phyloP scores from a whole-genome alignment of 2,113 vertebrate genomes.

The Ciconia boyciana region DNA sequence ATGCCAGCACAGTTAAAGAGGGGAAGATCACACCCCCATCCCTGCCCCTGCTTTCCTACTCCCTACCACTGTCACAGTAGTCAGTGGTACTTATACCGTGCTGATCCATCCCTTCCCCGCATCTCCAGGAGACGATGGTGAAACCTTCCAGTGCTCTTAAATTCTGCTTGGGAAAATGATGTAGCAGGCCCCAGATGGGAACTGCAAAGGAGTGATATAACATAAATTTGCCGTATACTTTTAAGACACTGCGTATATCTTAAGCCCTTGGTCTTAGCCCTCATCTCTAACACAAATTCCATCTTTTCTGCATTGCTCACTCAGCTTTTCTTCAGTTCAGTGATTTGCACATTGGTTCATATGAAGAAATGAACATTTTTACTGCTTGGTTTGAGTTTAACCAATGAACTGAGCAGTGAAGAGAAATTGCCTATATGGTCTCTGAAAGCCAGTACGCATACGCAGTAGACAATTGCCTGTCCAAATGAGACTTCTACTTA shows the following conservation, averaged over 20 bases:
- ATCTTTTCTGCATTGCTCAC: background rate
- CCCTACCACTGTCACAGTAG: background rate
- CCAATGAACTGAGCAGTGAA: background rate
- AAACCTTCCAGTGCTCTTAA: background rate
- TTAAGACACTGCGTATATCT: background rate
- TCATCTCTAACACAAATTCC: background rate
- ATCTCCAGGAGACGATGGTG: fast-evolving
- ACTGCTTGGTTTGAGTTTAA: constrained; percentile 36
- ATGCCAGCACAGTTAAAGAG: background rate
- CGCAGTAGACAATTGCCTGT: background rate
- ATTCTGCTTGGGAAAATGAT: background rate
- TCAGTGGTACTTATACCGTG: fast-evolving
- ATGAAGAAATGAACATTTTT: constrained; percentile 9
- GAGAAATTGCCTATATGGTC: background rate
- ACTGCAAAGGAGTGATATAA: background rate
- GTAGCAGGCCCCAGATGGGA: background rate
- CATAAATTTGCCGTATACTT: background rate
- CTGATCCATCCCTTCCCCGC: background rate
- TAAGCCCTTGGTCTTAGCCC: background rate
- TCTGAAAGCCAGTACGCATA: background rate
- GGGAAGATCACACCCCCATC: background rate
- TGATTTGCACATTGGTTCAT: background rate
- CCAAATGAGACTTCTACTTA: background rate
- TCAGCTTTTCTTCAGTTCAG: background rate
- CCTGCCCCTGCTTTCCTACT: background rate